A percentile compares a stretch with the other conserved stretches of the same genome.
These are phyloP conservation scores for Mylabris phalerata DNA, from an alignment of 1,140 invertebrate genomes.

Conservation along the genomic window DNA sequence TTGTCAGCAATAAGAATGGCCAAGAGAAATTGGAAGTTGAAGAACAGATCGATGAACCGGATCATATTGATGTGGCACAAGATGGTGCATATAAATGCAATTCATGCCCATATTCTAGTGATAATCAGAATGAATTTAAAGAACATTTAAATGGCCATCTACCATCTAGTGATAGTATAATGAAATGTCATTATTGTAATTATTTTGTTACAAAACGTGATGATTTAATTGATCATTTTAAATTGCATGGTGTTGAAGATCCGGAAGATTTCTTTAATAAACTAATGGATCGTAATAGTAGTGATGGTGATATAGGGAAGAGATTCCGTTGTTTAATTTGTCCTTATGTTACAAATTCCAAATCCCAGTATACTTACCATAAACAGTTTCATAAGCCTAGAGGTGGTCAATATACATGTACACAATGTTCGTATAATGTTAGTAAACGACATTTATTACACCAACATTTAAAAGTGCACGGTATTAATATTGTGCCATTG, in stretches of 20 bases:
- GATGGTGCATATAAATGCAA: conserved; percentile 48
- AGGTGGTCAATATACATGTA: conserved; percentile 68
- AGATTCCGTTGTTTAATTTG: conserved; percentile 65
- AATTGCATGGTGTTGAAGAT: conserved; percentile 33
- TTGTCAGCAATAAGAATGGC: conserved; percentile 46
- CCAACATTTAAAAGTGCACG: conserved; percentile 72
- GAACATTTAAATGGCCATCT: conserved; percentile 68
- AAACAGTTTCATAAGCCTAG: conserved; percentile 73
- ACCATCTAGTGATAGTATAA: conserved; percentile 58
- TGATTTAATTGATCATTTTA: conserved; percentile 39
- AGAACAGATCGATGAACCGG: conserved; percentile 35
- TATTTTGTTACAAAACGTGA: conserved; percentile 56
- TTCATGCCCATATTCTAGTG: conserved; percentile 67
- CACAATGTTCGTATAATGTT: conserved; percentile 74
- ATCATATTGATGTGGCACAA: conserved; percentile 34
- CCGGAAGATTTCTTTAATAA: conserved; percentile 29
- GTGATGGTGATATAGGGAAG: conserved; percentile 40
- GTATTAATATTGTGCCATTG: conserved; percentile 44
- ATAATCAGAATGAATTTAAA: conserved; percentile 56
- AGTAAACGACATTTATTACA: conserved; percentile 69
- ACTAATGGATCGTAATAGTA: conserved; percentile 6
- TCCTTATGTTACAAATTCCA: conserved; percentile 75
- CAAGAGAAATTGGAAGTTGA: conserved; percentile 43
- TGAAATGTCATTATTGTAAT: conserved; percentile 75
- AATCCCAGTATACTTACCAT: conserved; percentile 78